Evolutionary conservation across 2,888 invertebrate species (phyloP), one percentile per base, ranked within the genome.

Genomic region (Enchytraeus crypticus): DNA sequence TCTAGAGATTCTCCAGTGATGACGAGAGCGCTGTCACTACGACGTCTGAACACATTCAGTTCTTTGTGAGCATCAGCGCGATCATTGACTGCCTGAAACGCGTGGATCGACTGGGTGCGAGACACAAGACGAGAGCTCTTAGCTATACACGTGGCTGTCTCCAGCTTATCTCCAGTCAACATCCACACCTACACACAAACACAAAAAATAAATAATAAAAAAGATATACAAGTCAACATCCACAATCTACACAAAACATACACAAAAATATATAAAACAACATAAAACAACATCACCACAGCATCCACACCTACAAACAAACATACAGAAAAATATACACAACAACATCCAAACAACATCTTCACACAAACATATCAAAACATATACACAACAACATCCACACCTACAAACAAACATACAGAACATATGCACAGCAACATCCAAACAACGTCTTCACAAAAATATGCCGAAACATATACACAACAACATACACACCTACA

Each of bases 131-230:
- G 87, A 3, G 95, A 89, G 72, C 96, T 96, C 77, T 97, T 96
- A 1, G 98, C 97, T 73, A 98, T 98, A 78, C 97, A 97, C 32
- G 91, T 89, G 0, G 98, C 98, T 0, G 98, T 99, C 82, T 98
- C 98, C 66, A 96, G 77, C 81, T 86, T 87, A 73, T 88, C 87
- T 34, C 81, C 67, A 14, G 67, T 67, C 55, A 67, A 61, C 88
- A 88, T 88, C 87, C 87, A 87, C 54, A 86, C 83, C 84, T 85
- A 53, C 5, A 51, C 47, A 33, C 30, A n/a, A 34, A 18, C 8
- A 27, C 14, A 38, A 14, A 8, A 38, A 38, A 38, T n/a, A 38
- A 38, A 11, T 11, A 38, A 11, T 38, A 8, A 38, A 14, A 38
- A 38, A 38, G 14, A 38, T 14, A 38, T 11, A 38, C 38, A 38